Base-by-base conservation (phyloP, 2,888 invertebrate species). In the Pediacus dermestoides region DNA sequence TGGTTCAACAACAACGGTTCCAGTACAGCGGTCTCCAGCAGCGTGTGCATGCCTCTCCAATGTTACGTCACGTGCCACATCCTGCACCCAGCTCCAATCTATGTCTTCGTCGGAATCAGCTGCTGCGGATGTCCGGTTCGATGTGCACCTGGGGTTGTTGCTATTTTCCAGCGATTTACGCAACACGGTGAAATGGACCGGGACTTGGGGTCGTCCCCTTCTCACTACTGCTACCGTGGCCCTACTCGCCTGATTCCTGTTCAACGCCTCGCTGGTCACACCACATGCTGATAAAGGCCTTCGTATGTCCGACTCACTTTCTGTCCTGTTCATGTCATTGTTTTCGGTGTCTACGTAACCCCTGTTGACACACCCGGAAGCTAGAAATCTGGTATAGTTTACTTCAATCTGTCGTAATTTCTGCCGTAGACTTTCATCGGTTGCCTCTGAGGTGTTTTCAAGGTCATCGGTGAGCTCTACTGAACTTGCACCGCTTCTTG, bases 1-100 rank as follows among this genome's bases (percentile, higher is more conserved):
- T 22, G 53, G 55, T 40, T 61, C 62, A 14, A 61, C 58, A 39
- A 61, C 60, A 44, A 63, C 64, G 41, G 58, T 64, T 48, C 60
- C 65, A 54, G 61, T 63, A 44, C 61, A 63, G 22, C 60, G 58
- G 43, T 60, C 61, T 34, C 50, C 56, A 39, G 61, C 42, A 28
- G 60, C 61, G 52, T 63, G 59, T 37, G 61, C 63, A 34, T 51
- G 57, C 27, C 62, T 51, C 37, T 64, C 57, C 33, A 40, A 23
- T 8, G 45, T 49, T 18, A 55, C 47, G 38, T 53, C 53, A 27
- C 50, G 49, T 23, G 52, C 57, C 30, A 61, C 53, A 31, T 63
- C 62, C 52, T 60, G 58, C 50, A 66, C 40, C 64, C 65, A 65
- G 47, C 61, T 63, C 63, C 63, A 64, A 52, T 65, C 66, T 40